Evolutionary conservation across 2,113 vertebrate species (phyloP).

Genomic region (Osmerus eperlanus): DNA sequence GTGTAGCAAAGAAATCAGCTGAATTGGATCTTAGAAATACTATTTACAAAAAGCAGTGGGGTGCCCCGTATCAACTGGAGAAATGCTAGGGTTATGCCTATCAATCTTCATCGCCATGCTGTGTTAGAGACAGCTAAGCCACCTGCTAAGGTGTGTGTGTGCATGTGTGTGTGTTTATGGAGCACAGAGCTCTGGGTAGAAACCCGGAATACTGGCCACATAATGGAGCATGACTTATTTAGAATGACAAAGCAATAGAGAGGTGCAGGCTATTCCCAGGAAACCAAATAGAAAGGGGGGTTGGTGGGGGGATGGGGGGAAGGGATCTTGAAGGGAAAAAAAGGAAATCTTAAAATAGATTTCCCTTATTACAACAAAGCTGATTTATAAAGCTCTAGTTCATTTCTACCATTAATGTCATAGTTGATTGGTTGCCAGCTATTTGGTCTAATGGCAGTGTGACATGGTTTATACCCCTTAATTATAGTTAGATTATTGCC

Average conservation of each 20-base stretch:
- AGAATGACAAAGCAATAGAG: slow-evolving; percentile 22
- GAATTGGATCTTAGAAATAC: not conserved
- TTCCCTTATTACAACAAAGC: slow-evolving; percentile 58
- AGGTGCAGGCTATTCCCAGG: not conserved
- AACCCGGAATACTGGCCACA: not conserved
- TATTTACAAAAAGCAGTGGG: slow-evolving; percentile 2
- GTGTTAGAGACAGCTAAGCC: not conserved
- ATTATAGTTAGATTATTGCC: slow-evolving; percentile 76
- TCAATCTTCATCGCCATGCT: not conserved
- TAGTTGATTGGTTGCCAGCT: slow-evolving; percentile 70
- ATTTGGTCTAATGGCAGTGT: slow-evolving; percentile 67
- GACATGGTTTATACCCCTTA: slow-evolving; percentile 81
- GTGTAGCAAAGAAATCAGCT: not conserved
- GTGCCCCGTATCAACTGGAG: not conserved
- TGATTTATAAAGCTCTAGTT: slow-evolving; percentile 62
- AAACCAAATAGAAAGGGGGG: slow-evolving; percentile 6
- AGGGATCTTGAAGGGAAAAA: slow-evolving; percentile 12
- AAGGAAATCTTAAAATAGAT: slow-evolving; percentile 53
- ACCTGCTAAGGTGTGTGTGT: not conserved
- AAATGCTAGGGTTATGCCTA: not conserved
- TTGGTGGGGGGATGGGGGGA: too few relatives aligned
- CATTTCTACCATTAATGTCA: slow-evolving; percentile 70
- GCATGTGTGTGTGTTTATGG: not conserved
- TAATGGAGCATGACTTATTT: slow-evolving; percentile 1
- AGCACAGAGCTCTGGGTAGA: not conserved